Evolutionary conservation across 2,888 invertebrate species (phyloP).

Genomic region (Phyllotreta cruciferae): DNA sequence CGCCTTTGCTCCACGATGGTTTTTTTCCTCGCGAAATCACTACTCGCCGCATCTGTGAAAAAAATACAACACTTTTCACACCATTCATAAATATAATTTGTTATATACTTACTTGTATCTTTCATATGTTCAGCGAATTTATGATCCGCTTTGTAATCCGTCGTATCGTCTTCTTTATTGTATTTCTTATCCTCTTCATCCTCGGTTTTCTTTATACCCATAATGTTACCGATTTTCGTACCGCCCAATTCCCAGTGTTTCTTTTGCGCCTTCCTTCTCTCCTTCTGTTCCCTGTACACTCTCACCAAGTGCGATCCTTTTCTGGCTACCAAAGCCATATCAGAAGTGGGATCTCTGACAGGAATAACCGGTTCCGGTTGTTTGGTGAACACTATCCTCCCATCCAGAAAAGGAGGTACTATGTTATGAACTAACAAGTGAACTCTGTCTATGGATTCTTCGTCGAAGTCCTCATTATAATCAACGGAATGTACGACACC

Average conservation of each 20-base stretch:
- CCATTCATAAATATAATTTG: background rate
- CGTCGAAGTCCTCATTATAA: conserved; percentile 92
- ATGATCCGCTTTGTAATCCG: conserved; percentile 91
- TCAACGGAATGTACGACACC: conserved; percentile 89
- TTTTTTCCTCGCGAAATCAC: conserved; percentile 87
- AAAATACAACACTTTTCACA: background rate
- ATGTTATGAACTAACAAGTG: conserved; percentile 97
- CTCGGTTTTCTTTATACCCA: conserved; percentile 88
- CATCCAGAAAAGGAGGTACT: conserved; percentile 98
- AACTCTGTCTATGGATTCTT: conserved; percentile 93
- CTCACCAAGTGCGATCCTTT: conserved; percentile 93
- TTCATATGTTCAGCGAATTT: conserved; percentile 97
- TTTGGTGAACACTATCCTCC: conserved; percentile 98
- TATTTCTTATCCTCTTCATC: conserved; percentile 75
- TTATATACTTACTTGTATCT: conserved; percentile 60
- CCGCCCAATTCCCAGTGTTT: conserved; percentile 99
- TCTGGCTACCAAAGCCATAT: conserved; percentile 95
- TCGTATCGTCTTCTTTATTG: conserved; percentile 72
- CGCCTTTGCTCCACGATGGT: conserved; percentile 86
- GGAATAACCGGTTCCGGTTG: conserved; percentile 99
- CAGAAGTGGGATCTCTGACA: conserved; percentile 93
- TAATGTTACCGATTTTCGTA: conserved; percentile 93
- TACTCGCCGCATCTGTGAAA: conserved; percentile 65
- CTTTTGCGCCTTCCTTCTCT: conserved; percentile 94
- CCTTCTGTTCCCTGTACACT: conserved; percentile 93